A percentile compares a stretch with the other conserved stretches of the same genome.
phyloP scores from a whole-genome alignment of 2,888 invertebrate species.

The Eucriotettix oculatus region DNA sequence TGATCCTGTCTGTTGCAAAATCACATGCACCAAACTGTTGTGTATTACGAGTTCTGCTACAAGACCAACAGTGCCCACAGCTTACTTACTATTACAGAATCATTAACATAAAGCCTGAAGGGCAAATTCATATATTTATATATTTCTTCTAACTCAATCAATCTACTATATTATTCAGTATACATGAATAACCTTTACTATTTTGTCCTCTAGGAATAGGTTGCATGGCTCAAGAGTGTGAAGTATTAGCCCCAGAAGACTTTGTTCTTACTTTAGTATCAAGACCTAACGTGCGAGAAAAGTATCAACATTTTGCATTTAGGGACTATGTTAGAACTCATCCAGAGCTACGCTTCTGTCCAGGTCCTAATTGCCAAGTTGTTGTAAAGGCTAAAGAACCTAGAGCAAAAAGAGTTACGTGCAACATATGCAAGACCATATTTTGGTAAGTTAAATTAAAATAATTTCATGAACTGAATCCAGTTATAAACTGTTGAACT shows the following conservation, averaged over 20 bases:
- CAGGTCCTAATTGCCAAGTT: slow-evolving; percentile 86
- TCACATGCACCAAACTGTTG: too few species aligned
- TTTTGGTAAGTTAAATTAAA: slow-evolving; percentile 44
- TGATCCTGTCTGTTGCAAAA: too few species aligned
- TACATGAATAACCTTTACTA: neutral
- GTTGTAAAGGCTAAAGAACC: slow-evolving; percentile 72
- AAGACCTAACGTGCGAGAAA: slow-evolving; percentile 59
- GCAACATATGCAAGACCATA: slow-evolving; percentile 70
- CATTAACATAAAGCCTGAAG: too few species aligned
- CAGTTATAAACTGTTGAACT: too few species aligned
- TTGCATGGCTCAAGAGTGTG: slow-evolving; percentile 94
- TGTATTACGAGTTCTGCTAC: too few species aligned
- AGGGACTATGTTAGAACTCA: slow-evolving; percentile 91
- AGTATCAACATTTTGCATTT: slow-evolving; percentile 91
- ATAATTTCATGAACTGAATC: too few species aligned
- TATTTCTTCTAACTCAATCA: too few species aligned
- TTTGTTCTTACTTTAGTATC: slow-evolving; percentile 76
- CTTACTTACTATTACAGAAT: too few species aligned
- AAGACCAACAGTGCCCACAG: too few species aligned
- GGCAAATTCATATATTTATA: too few species aligned
- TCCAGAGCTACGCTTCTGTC: slow-evolving; percentile 81
- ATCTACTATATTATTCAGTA: neutral
- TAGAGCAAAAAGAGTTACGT: slow-evolving; percentile 72
- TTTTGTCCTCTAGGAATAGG: slow-evolving; percentile 54
- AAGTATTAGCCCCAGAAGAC: slow-evolving; percentile 89